phyloP scores from a whole-genome alignment of 2,888 invertebrate species.

The Ectemnius lituratus region DNA sequence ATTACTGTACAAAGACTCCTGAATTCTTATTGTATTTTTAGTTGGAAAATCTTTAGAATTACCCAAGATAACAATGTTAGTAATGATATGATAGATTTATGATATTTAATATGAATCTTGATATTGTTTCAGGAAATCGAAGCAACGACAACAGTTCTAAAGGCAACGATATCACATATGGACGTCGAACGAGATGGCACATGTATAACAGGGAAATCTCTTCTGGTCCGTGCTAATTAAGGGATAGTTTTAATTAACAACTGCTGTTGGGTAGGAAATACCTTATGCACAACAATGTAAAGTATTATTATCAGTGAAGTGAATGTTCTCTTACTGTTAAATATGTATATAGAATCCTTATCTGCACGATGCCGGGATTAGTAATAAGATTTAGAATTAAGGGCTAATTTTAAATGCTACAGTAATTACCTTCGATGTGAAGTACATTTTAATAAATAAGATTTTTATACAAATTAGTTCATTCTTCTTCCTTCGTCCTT shows the following conservation, averaged over 20 bases:
- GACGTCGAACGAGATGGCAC: constrained; percentile 61
- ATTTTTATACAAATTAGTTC: constrained; percentile 26
- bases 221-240: constrained; percentile 69
- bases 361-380: not conserved
- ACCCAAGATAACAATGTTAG: not conserved
- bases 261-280: not conserved
- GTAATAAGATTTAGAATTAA: constrained; percentile 4
- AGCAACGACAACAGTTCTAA: constrained; percentile 63
- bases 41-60: not conserved
- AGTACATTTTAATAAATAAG: constrained; percentile 35
- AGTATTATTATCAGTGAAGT: constrained; percentile 49
- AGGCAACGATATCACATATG: constrained; percentile 71
- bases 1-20: too few relatives aligned
- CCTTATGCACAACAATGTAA: constrained; percentile 18
- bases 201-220: constrained; percentile 53
- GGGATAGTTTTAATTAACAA: constrained; percentile 25
- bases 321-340: constrained; percentile 22
- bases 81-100: not conserved
- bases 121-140: constrained; percentile 51
- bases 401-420: not conserved
- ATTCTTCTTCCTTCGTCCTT: not conserved
- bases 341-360: not conserved
- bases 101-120: not conserved
- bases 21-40: not conserved
- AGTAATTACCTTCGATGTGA: not conserved